phyloP scores from a whole-genome alignment of 2,797 vertebrate genomes.

The Phrynocephalus vlangalii region DNA sequence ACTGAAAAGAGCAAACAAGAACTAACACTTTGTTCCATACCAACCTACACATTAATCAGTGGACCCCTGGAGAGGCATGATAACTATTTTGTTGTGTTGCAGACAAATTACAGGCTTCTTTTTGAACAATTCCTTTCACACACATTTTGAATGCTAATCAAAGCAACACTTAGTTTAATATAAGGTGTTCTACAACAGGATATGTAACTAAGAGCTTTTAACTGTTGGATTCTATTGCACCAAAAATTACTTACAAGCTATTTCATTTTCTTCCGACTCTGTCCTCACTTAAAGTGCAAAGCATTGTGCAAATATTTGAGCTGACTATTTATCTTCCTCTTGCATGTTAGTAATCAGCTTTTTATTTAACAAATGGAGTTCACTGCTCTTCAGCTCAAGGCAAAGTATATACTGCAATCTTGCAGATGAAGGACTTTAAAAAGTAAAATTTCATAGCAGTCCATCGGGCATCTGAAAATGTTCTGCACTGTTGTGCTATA shows the following conservation, averaged over 20 bases:
- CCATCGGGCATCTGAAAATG: slow-evolving; percentile 50
- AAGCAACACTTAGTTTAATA: slow-evolving; percentile 28
- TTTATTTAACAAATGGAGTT: slow-evolving; percentile 76
- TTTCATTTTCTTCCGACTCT: slow-evolving; percentile 52
- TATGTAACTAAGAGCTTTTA: slow-evolving; percentile 5
- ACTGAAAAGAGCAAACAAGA: slow-evolving; percentile 15
- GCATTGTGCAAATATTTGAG: slow-evolving; percentile 81
- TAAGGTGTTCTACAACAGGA: slow-evolving; percentile 27
- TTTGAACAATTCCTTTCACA: slow-evolving; percentile 21
- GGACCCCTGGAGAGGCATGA: neutral
- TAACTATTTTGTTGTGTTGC: slow-evolving; percentile 7
- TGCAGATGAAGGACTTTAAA: slow-evolving; percentile 53
- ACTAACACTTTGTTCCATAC: neutral
- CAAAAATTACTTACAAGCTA: slow-evolving; percentile 23
- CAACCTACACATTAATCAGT: neutral
- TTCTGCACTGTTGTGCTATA: slow-evolving; percentile 1
- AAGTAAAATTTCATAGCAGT: slow-evolving; percentile 41
- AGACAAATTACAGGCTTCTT: neutral
- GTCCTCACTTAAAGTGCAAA: slow-evolving; percentile 76
- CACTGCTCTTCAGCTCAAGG: slow-evolving; percentile 73
- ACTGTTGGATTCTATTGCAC: slow-evolving; percentile 29
- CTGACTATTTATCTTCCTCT: slow-evolving; percentile 68
- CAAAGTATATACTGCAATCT: slow-evolving; percentile 75
- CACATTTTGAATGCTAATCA: slow-evolving; percentile 31
- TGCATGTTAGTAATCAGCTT: slow-evolving; percentile 64